Evolutionary conservation across 2,888 invertebrate genomes (phyloP).

Genomic region (Brenthis hecate): DNA sequence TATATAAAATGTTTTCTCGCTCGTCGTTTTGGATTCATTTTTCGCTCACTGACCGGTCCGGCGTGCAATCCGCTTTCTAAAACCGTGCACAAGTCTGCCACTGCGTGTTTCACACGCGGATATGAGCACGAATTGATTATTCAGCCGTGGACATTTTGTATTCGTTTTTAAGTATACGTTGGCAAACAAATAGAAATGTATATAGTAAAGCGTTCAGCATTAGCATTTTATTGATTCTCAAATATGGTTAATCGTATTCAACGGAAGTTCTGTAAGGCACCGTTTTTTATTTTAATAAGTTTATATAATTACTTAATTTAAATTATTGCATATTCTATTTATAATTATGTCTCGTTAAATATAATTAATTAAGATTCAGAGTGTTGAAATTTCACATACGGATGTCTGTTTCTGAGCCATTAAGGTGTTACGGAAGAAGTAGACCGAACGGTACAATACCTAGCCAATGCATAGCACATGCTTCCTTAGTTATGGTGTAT

Average conservation of each 20-base stretch:
- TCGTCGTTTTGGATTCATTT: slow-evolving; percentile 56
- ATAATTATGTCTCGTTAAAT: no score
- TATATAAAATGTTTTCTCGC: slow-evolving; percentile 48
- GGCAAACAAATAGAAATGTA: slow-evolving; percentile 24
- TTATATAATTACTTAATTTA: no score
- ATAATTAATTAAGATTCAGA: no score
- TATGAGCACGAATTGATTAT: slow-evolving; percentile 51
- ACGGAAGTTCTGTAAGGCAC: background rate
- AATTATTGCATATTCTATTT: no score
- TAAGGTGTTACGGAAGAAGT: slow-evolving; percentile 60
- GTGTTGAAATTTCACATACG: no score
- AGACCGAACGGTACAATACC: slow-evolving; percentile 68
- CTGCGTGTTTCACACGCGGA: slow-evolving; percentile 72
- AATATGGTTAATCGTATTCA: background rate
- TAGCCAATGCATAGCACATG: slow-evolving; percentile 52
- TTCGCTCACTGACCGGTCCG: slow-evolving; percentile 64
- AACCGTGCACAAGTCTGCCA: slow-evolving; percentile 53
- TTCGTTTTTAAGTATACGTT: slow-evolving; percentile 31
- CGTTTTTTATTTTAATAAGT: background rate
- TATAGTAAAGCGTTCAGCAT: slow-evolving; percentile 9
- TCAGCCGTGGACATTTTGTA: slow-evolving; percentile 38
- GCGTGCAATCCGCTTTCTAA: slow-evolving; percentile 75
- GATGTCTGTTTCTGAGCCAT: slow-evolving; percentile 51
- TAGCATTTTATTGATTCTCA: slow-evolving; percentile 1
- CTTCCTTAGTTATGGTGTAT: background rate